Conservation (phyloP, 2,888 invertebrate genomes). For the Hirtodrosophila trivittata region DNA sequence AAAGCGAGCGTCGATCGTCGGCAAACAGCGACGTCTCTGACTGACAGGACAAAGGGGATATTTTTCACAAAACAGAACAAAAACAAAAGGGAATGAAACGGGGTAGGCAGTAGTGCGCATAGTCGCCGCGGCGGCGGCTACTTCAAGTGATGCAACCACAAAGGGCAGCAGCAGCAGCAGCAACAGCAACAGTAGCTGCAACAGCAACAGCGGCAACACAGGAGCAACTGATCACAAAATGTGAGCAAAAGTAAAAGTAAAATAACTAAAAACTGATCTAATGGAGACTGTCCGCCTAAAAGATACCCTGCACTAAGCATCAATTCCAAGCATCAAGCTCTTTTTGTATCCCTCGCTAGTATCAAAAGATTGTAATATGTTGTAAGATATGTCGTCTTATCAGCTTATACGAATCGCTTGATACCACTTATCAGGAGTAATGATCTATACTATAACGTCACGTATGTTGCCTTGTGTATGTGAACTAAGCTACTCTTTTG, state of each 20-base stretch:
- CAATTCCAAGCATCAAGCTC: too few relatives aligned
- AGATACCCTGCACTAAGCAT: background rate
- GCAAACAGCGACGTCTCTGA: slow-evolving; percentile 48
- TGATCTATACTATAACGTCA: too few relatives aligned
- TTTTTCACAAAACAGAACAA: slow-evolving; percentile 75
- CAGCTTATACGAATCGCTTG: too few relatives aligned
- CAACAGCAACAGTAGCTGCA: slow-evolving; percentile 16
- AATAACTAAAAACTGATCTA: slow-evolving; percentile 46
- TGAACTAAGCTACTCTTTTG: too few relatives aligned
- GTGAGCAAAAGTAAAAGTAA: slow-evolving; percentile 76
- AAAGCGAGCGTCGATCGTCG: slow-evolving; percentile 56
- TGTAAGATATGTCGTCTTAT: too few relatives aligned
- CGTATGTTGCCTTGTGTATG: too few relatives aligned
- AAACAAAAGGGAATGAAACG: slow-evolving; percentile 50
- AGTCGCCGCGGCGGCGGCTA: background rate
- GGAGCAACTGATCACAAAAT: slow-evolving; percentile 26
- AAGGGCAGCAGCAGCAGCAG: slow-evolving; percentile 34
- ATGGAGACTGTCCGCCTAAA: background rate
- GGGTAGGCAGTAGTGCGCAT: slow-evolving; percentile 4
- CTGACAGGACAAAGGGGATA: slow-evolving; percentile 83
- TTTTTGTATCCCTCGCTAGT: too few relatives aligned
- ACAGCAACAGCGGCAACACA: slow-evolving; percentile 11
- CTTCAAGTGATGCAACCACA: slow-evolving; percentile 33
- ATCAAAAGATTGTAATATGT: too few relatives aligned
- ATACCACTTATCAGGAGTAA: too few relatives aligned